Evolutionary conservation across 2,888 invertebrate genomes (phyloP), one percentile per base, ranked within the genome.

Genomic region (Drosophila neotestacea): DNA sequence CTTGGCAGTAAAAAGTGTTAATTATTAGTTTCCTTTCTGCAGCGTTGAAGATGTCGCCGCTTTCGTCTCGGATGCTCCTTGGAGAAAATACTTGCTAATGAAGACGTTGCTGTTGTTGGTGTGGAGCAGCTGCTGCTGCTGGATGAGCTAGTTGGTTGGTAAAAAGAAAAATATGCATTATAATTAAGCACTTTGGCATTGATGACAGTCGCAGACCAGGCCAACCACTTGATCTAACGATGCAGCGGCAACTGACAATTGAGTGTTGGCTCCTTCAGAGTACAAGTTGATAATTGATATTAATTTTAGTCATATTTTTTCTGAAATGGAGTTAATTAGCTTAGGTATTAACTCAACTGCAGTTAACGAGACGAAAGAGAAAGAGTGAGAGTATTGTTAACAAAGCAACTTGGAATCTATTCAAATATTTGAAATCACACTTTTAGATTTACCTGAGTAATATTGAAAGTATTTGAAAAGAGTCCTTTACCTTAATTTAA

Each of bases 1-100:
- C 85, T 85, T 85, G 86, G 75, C 85, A 88, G 88, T 85, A 85
- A 88, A 88, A 85, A 85, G 85, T 85, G 85, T 85, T 85, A 85
- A 85, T 85, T 85, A 85, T 85, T 85, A 85, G 85, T 88, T 85
- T 88, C 88, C 85, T 85, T 81, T 81, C 80, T 65, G 55, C 70
- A 70, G 67, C 69, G 61, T 55, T 77, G 80, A 80, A 73, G 82
- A 77, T 75, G 80, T 79, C 77, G 67, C 63, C 68, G 54, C 46
- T 54, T 55, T 56, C 71, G 65, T 58, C 65, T 58, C 47, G 44
- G 47, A 41, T 73, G 56, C 62, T 72, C 41, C 54, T 36, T 28
- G 38, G 41, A 58, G 27, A 36, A 48, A 61, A 51, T 66, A 27
- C 73, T 72, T 51, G 87, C 87, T 87, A 85, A 85, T 85, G 84